A percentile compares a stretch with the other conserved stretches of the same genome.
Conservation (phyloP, 2,797 vertebrate genomes). For the Sebastiscus albofasciatus region DNA sequence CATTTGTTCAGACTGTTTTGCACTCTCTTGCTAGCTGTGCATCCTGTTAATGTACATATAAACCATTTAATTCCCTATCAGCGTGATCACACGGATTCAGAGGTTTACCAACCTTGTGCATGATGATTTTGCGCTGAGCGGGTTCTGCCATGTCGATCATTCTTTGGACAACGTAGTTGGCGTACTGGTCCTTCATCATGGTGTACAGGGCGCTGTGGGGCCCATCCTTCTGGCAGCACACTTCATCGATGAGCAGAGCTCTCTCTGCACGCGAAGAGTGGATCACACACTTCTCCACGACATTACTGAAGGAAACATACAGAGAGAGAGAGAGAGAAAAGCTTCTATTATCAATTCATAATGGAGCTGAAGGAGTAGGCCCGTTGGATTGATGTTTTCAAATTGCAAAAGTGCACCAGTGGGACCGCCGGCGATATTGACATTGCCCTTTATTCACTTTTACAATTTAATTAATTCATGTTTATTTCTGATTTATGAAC, state of each 20-base stretch:
- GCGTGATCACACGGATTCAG: background rate
- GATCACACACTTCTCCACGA: conserved; percentile 98
- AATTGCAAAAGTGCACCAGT: too few relatives aligned
- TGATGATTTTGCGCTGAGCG: conserved; percentile 97
- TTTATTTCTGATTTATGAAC: too few relatives aligned
- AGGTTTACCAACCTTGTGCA: conserved; percentile 92
- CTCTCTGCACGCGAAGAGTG: conserved; percentile 97
- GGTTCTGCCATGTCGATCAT: conserved; percentile 99
- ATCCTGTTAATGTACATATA: background rate
- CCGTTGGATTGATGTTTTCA: too few relatives aligned
- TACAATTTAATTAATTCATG: too few relatives aligned
- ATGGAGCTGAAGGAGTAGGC: background rate
- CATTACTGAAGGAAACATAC: conserved; percentile 85
- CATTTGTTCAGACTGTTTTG: background rate
- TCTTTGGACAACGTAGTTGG: conserved; percentile 99
- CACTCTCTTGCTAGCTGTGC: background rate
- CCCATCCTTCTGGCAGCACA: conserved; percentile 98
- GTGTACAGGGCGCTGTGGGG: conserved; percentile 99
- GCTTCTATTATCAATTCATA: background rate
- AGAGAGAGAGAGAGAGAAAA: background rate
- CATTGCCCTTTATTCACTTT: too few relatives aligned
- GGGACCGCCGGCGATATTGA: too few relatives aligned
- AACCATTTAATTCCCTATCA: background rate
- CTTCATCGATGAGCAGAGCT: conserved; percentile 97
- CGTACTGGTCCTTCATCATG: conserved; percentile 99